These are phyloP conservation scores for Caranx melampygus DNA, from an alignment of 2,113 vertebrate genomes.

Conservation along the genomic window DNA sequence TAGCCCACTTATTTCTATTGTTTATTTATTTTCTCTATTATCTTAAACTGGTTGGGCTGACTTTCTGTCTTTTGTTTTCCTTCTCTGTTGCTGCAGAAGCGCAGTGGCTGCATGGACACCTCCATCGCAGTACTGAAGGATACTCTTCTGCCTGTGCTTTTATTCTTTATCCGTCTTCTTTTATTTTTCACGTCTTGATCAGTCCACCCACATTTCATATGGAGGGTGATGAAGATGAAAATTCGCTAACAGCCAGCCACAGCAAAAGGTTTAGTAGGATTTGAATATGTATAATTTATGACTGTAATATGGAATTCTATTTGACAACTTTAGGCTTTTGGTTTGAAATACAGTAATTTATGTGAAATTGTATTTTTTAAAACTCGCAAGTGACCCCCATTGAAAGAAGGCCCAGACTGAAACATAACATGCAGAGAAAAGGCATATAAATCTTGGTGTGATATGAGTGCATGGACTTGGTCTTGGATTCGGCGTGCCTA, in stretches of 20 bases:
- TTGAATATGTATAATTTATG: background rate
- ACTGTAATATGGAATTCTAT: background rate
- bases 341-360: background rate
- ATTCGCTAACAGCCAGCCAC: background rate
- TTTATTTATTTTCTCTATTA: background rate
- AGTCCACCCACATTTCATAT: background rate
- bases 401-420: background rate
- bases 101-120: too few relatives aligned
- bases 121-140: too few relatives aligned
- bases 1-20: background rate
- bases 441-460: background rate
- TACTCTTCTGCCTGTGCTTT: too few relatives aligned
- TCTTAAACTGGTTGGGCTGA: too few relatives aligned
- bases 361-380: background rate
- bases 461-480: background rate
- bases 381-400: background rate
- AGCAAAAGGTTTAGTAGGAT: background rate
- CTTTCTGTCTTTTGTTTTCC: too few relatives aligned
- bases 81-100: too few relatives aligned
- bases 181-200: background rate
- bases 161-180: background rate
- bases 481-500: constrained; percentile 8
- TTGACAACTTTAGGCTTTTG: background rate
- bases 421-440: background rate
- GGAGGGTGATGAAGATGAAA: background rate